Evolutionary conservation across 2,113 vertebrate genomes (phyloP).

Genomic region (Myiozetetes cayanensis): DNA sequence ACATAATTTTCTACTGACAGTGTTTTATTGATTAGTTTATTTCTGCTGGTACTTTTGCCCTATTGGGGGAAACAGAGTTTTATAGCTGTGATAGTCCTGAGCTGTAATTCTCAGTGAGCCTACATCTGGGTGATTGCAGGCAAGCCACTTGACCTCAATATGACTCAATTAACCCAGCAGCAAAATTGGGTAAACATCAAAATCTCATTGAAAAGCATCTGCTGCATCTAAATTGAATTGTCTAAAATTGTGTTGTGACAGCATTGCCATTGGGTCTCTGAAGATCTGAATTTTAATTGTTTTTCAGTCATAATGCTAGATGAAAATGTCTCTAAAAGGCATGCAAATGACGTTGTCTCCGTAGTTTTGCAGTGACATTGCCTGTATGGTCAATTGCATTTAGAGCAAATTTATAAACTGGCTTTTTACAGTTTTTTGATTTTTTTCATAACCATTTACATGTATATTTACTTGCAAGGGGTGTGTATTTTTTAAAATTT

Average conservation of each 20-base stretch:
- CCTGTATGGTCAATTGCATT: background rate
- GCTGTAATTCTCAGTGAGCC: slow-evolving; percentile 25
- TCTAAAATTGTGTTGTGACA: slow-evolving; percentile 49
- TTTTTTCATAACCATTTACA: background rate
- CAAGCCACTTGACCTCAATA: slow-evolving; percentile 58
- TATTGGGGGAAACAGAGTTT: background rate
- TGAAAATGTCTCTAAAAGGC: background rate
- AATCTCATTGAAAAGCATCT: slow-evolving; percentile 57
- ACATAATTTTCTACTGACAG: background rate
- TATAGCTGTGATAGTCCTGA: background rate
- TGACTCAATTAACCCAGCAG: slow-evolving; percentile 62
- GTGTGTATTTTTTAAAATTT: background rate
- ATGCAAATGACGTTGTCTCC: background rate
- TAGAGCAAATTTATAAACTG: background rate
- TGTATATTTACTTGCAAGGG: background rate
- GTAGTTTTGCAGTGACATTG: background rate
- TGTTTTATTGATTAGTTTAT: slow-evolving; percentile 1
- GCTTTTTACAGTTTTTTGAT: background rate
- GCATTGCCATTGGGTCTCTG: slow-evolving; percentile 20
- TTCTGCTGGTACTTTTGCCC: background rate
- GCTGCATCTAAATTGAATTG: slow-evolving; percentile 56
- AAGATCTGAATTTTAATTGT: slow-evolving; percentile 46
- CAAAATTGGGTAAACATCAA: slow-evolving; percentile 57
- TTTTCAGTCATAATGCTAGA: slow-evolving; percentile 33
- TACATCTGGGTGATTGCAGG: slow-evolving; percentile 43